Conservation (phyloP, 2,797 vertebrate species). For the Xenentodon cancila region DNA sequence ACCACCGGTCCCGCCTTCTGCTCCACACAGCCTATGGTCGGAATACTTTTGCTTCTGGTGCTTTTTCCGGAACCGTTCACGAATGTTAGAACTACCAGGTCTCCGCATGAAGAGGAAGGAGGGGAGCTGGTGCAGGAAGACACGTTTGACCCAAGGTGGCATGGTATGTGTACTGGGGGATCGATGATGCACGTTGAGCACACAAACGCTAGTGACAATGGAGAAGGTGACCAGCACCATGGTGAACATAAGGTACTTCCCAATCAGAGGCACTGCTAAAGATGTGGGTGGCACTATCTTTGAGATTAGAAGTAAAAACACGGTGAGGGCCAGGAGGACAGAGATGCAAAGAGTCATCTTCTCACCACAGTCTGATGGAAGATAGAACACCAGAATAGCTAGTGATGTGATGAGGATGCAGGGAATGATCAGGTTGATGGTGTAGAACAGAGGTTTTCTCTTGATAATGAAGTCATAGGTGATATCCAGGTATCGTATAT, state of each 20-base stretch:
- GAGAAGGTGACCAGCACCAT: slow-evolving; percentile 89
- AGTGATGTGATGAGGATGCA: slow-evolving; percentile 85
- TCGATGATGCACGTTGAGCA: slow-evolving; percentile 86
- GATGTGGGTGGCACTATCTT: slow-evolving; percentile 87
- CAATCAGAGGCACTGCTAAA: slow-evolving; percentile 85
- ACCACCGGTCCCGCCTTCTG: slow-evolving; percentile 45
- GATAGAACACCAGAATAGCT: slow-evolving; percentile 86
- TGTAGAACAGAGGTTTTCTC: slow-evolving; percentile 86
- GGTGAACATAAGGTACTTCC: slow-evolving; percentile 86
- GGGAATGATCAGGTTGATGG: slow-evolving; percentile 85
- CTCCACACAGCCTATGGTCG: slow-evolving; percentile 57
- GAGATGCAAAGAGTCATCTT: slow-evolving; percentile 87
- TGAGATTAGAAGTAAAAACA: slow-evolving; percentile 87
- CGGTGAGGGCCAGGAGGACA: slow-evolving; percentile 85
- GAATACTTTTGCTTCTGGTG: slow-evolving; percentile 73
- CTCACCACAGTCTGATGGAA: slow-evolving; percentile 86
- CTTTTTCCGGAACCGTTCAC: slow-evolving; percentile 74
- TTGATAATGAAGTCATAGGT: slow-evolving; percentile 86
- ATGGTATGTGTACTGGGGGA: slow-evolving; percentile 85
- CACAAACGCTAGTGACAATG: slow-evolving; percentile 86
- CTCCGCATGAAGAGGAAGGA: slow-evolving; percentile 82
- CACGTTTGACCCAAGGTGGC: slow-evolving; percentile 83
- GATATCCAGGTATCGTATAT: slow-evolving; percentile 83
- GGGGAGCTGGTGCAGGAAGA: slow-evolving; percentile 79
- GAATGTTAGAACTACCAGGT: slow-evolving; percentile 77